Conservation (phyloP, 2,888 invertebrate genomes). For the Phyllotreta cruciferae region DNA sequence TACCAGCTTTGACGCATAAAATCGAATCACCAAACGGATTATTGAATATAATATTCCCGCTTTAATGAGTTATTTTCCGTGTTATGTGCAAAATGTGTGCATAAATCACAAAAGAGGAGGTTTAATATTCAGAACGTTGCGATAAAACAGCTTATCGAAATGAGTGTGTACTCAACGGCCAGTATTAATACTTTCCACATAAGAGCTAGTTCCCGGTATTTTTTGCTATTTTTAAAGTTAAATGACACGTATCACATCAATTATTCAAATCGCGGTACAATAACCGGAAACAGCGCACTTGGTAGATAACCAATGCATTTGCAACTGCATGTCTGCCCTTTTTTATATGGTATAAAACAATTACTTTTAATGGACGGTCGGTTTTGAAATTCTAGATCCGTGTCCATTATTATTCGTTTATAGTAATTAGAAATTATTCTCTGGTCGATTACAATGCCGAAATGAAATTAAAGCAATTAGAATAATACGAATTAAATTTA, state of each 20-base stretch:
- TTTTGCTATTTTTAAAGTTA: constrained; percentile 12
- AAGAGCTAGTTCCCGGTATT: not conserved
- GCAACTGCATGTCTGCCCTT: not conserved
- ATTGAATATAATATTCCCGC: too few relatives aligned
- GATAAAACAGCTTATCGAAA: constrained; percentile 3
- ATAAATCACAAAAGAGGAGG: not conserved
- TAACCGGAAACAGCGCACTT: constrained; percentile 6
- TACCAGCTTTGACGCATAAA: too few relatives aligned
- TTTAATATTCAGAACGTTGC: not conserved
- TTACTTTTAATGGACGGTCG: too few relatives aligned
- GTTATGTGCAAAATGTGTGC: not conserved
- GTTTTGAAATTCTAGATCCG: too few relatives aligned
- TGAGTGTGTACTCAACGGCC: not conserved
- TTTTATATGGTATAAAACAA: not conserved
- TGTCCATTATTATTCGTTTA: too few relatives aligned
- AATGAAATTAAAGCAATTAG: too few relatives aligned
- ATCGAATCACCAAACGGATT: too few relatives aligned
- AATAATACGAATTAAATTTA: too few relatives aligned
- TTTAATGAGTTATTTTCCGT: not conserved
- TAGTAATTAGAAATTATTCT: too few relatives aligned
- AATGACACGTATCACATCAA: constrained; percentile 7
- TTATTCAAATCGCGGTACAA: constrained; percentile 6
- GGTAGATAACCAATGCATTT: constrained; percentile 7
- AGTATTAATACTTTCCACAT: constrained; percentile 4
- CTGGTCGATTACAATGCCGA: too few relatives aligned